Evolutionary conservation across 2,797 vertebrate genomes (phyloP).

Genomic region (Danionella dracula): DNA sequence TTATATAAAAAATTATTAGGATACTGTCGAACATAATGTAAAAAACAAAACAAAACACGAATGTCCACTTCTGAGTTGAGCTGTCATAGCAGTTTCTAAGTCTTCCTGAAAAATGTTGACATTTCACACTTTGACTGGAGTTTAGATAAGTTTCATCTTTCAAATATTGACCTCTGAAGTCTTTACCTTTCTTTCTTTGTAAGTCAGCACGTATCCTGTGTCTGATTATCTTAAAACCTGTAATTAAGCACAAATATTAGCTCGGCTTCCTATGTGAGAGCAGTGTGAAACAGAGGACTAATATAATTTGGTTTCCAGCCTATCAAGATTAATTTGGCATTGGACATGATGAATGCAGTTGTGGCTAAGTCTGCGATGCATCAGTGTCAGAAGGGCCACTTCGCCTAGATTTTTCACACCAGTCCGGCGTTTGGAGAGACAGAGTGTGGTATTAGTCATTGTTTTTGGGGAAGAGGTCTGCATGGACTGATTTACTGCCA

Average conservation of each 20-base stretch:
- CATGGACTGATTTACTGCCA: conserved; percentile 76
- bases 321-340: conserved; percentile 78
- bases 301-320: conserved; percentile 76
- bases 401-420: conserved; percentile 70
- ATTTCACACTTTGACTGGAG: too few species aligned
- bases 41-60: too few species aligned
- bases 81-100: too few species aligned
- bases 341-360: conserved; percentile 72
- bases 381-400: conserved; percentile 68
- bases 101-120: too few species aligned
- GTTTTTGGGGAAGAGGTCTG: conserved; percentile 71
- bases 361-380: conserved; percentile 66
- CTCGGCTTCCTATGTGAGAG: conserved; percentile 60
- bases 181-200: not conserved
- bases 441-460: conserved; percentile 78
- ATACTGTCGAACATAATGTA: too few species aligned
- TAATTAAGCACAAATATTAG: conserved; percentile 68
- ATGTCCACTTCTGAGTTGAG: too few species aligned
- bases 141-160: not conserved
- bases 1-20: too few species aligned
- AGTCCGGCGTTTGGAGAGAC: conserved; percentile 74
- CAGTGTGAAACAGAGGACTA: conserved; percentile 61
- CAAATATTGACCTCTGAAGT: not conserved
- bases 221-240: conserved; percentile 32
- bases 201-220: not conserved